Conservation (phyloP, 2,113 vertebrate species). For the Clinocottus analis region DNA sequence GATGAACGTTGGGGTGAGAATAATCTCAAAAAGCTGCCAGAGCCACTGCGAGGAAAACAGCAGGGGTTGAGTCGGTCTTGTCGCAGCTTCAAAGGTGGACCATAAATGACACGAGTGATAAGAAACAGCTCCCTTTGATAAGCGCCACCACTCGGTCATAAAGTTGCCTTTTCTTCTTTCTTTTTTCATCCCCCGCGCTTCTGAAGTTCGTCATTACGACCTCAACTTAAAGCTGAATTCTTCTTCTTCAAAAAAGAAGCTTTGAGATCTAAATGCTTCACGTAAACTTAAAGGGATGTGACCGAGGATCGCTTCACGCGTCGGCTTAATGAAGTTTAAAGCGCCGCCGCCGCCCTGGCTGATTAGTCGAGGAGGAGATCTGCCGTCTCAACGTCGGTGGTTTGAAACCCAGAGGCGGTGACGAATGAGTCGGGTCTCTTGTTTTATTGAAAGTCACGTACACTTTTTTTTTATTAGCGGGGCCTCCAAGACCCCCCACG, state of each 20-base stretch:
- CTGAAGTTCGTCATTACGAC: background rate
- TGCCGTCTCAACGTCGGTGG: constrained; percentile 6
- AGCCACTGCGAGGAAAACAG: background rate
- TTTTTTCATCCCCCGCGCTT: too few species aligned
- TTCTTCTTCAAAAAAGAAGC: background rate
- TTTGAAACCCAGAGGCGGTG: constrained; percentile 34
- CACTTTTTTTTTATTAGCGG: constrained; percentile 65
- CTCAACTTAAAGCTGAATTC: background rate
- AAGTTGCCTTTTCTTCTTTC: constrained; percentile 10
- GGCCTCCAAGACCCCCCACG: constrained; percentile 73
- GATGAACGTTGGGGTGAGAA: background rate
- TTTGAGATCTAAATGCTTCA: background rate
- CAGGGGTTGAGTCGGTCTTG: background rate
- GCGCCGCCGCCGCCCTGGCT: background rate
- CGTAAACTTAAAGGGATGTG: background rate
- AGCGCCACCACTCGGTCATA: background rate
- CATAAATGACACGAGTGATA: constrained; percentile 49
- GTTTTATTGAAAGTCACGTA: constrained; percentile 55
- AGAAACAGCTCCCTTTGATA: constrained; percentile 38
- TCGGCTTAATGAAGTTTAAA: constrained; percentile 23
- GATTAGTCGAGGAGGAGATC: constrained; percentile 17
- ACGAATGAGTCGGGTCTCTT: constrained; percentile 43
- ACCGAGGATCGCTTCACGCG: constrained; percentile 6
- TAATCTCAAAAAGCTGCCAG: background rate
- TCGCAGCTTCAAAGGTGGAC: constrained; percentile 48